Base-by-base conservation (phyloP, 1,140 invertebrate species). In the Sycophila sp. region DNA sequence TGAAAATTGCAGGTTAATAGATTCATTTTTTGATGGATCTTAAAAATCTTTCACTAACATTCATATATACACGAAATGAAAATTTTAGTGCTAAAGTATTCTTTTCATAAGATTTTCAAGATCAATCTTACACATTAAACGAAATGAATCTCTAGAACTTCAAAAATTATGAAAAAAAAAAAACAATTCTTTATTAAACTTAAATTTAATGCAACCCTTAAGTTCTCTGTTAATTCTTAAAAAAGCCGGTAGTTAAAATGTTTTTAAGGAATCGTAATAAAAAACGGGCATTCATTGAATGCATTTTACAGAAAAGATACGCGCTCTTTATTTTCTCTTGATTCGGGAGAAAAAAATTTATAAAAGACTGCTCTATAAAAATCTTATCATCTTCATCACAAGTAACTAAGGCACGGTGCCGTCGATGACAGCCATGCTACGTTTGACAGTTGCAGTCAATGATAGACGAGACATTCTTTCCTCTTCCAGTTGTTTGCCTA, bases 401-500 rank as follows among this genome's bases (percentile, higher is more conserved):
- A 70, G 69, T 62, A 49, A 71, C 73, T 77, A 78, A 58, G 75
- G 71, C 34, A 81, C 74, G n/a, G 77, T 74, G 47, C 80, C 79
- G 62, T 85, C 84, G 19, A 80, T 80, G 28, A 81, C 79, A 36
- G 79, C 79, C 55, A 86, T 85, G 38, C 79, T 85, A 24, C 83
- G 81, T 71, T 86, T 85, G 4, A 86, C 81, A 3, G 81, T 81
- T 62, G 82, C 82, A 55, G 83, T 82, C 60, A 89, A 79, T 28
- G 84, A 82, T 64, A 84, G 79, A 55, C 88, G 78, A 24, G 84
- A 86, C 71, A 80, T 82, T 70, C 83, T 83, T 63, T 89, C 88
- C 45, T 88, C 87, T 7, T 88, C 85, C 22, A 89, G 72, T 59
- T 88, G 84, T 62, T 79, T 78, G 15, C 82, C 83, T 15, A 88